Evolutionary conservation across 2,888 invertebrate species (phyloP), one percentile per base, ranked within the genome.

Genomic region (Eupithecia subumbrata): DNA sequence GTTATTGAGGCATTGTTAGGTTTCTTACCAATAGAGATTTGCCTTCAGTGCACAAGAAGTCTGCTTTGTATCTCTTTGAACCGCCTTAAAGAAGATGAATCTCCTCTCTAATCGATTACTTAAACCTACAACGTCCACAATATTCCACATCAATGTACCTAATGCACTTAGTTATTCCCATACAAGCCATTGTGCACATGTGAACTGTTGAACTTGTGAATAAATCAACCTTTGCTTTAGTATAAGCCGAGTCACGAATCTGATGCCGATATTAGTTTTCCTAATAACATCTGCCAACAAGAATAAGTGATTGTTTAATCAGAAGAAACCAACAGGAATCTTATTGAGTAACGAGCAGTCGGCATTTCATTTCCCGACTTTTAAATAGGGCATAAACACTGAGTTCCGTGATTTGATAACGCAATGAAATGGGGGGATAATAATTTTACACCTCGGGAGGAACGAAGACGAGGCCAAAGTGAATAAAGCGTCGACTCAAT

Each of bases 401-500:
- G 69, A 71, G 76, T 56, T 71, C 74, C 64, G 72, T 83, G 84
- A 86, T 88, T 87, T 82, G 83, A 84, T 86, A 86, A 86, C 81
- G 82, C 82, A 84, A 88, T 84, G 84, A 87, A 89, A 84, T 84
- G 82, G 84, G 52, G 82, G 83, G 84, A 85, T 89, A 89, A 88
- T 87, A 89, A 88, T 89, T 89, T 91, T 88, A 88, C 85, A 86
- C 87, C 88, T 89, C 84, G 86, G 85, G 84, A 78, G 77, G 84
- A 84, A 84, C 80, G 80, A 82, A 78, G 86, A 79, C 87, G 90
- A 90, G 90, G 89, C 88, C 88, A 87, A 87, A 92, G 87, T 86
- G 89, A 89, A 90, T 90, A 90, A 89, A 88, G 88, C 86, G 87
- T 86, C 84, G 86, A 90, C 87, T 91, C 91, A 90, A 92, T 91